Evolutionary conservation across 2,888 invertebrate genomes (phyloP), one percentile per base, ranked within the genome.

Genomic region (Slavum lentiscoides): DNA sequence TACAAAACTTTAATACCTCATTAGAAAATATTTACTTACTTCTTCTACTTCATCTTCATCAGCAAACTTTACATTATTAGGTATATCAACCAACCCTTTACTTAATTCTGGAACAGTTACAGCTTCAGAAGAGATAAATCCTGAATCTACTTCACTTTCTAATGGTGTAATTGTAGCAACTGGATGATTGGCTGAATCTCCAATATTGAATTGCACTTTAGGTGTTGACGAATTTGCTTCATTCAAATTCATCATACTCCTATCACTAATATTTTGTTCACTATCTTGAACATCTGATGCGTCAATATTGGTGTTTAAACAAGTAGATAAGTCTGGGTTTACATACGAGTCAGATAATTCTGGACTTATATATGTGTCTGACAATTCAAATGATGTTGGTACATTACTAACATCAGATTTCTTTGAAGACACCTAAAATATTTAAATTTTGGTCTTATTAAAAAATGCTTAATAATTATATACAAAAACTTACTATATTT

Each of bases 41-140:
- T 75, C 80, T 53, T 64, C 72, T 11, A 30, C n/a, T 62, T 82
- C 81, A 75, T 82, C 82, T n/a, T 80, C 82, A 30, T 77, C 72
- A 15, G 59, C 82, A 61, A 82, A 82, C 21, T 73, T 64, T 6
- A 82, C 82, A 70, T 61, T 82, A 17, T 62, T 58, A 23, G 55
- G 58, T 43, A 55, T 15, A 77, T 84, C 83, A 43, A 82, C 75
- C 64, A 84, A 74, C 9, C 82, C 83, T 74, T 81, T 83, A 55
- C 82, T 83, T 61, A 82, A 64, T 74, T 82, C 83, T 53, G 75
- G 81, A 21, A 82, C 74, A 69, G 66, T 82, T n/a, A 83, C 82
- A n/a, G 84, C 83, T 73, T 85, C 85, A 19, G 85, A 84, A n/a
- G 84, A 84, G 23, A 84, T 83, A 82, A 85, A 85, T 19, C 85